A percentile compares a stretch with the other conserved stretches of the same genome.
These are phyloP conservation scores for Gastracanthus pulcherrimus DNA, from an alignment of 2,888 invertebrate genomes.

Conservation along the genomic window DNA sequence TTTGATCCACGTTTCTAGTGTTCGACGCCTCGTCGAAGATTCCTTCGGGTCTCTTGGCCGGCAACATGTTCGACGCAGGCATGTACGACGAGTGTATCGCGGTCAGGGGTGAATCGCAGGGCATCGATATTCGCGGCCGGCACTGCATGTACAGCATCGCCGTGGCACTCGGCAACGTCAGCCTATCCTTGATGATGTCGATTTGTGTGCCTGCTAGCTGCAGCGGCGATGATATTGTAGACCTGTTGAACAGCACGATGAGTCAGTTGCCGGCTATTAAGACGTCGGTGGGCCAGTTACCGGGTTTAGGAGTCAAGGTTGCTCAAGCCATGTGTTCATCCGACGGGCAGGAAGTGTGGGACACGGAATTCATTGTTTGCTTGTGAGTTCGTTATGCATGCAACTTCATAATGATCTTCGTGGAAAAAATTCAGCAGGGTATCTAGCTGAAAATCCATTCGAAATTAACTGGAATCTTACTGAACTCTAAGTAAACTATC, in stretches of 20 bases:
- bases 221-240: slow-evolving; percentile 67
- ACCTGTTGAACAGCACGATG: slow-evolving; percentile 49
- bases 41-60: slow-evolving; percentile 76
- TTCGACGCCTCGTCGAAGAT: slow-evolving; percentile 78
- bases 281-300: neutral
- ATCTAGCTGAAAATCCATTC: too few species aligned
- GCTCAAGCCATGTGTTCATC: slow-evolving; percentile 50
- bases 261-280: too few species aligned
- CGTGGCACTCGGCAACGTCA: slow-evolving; percentile 62
- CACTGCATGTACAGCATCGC: slow-evolving; percentile 74
- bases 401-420: neutral
- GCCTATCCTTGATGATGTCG: slow-evolving; percentile 70
- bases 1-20: too few species aligned
- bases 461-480: too few species aligned
- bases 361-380: slow-evolving; percentile 53
- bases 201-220: slow-evolving; percentile 78
- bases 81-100: slow-evolving; percentile 77
- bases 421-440: too few species aligned
- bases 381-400: slow-evolving; percentile 50
- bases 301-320: neutral
- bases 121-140: slow-evolving; percentile 73
- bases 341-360: slow-evolving; percentile 54
- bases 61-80: slow-evolving; percentile 77
- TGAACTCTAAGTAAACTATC: too few species aligned
- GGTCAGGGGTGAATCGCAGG: slow-evolving; percentile 60